Evolutionary conservation across 1,140 invertebrate genomes (phyloP), one percentile per base, ranked within the genome.

Genomic region (Temnothorax longispinosus): DNA sequence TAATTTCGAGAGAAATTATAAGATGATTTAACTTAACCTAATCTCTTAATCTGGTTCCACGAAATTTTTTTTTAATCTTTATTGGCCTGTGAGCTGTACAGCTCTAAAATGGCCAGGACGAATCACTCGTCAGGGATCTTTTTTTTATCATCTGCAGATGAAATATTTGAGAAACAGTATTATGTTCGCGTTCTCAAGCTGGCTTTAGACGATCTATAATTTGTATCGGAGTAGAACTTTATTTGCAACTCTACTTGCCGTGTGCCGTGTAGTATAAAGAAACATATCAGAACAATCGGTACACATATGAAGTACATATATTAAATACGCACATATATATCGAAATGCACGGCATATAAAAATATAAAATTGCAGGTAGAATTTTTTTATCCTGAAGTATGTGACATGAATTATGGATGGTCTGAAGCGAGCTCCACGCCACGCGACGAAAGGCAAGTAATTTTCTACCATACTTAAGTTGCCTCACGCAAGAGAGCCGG

Each of bases 391-490:
- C 13, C 21, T 54, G 71, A 54, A 11, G 38, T 41, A 54, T 71
- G 18, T 74, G 65, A 69, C 65, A 32, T 69, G 65, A 69, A 32
- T 54, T 54, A 35, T 54, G 50, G 2, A n/a, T 54, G 32, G 18
- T 74, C 27, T 50, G 11, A 54, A 18, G 41, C 47, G 18, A n/a
- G 50, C 5, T n/a, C 27, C 52, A 50, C 47, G 6, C 54, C 38
- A 32, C 47, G n/a, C 56, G 27, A 62, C 27, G 69, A 60, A 35
- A 62, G 69, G 54, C 69, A 75, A 75, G 67, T 32, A 84, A 75
- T 75, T 75, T 74, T 62, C 80, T 60, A 74, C 21, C 21, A 21
- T 21, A 21, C 69, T 82, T 54, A 74, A 74, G 52, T 35, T 44
- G 38, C 44, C 50, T 71, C 52, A 54, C 27, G 13, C 72, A 60